A percentile compares a stretch with the other conserved stretches of the same genome.
Conservation (phyloP, 2,113 vertebrate genomes). For the Regulus satrapa region DNA sequence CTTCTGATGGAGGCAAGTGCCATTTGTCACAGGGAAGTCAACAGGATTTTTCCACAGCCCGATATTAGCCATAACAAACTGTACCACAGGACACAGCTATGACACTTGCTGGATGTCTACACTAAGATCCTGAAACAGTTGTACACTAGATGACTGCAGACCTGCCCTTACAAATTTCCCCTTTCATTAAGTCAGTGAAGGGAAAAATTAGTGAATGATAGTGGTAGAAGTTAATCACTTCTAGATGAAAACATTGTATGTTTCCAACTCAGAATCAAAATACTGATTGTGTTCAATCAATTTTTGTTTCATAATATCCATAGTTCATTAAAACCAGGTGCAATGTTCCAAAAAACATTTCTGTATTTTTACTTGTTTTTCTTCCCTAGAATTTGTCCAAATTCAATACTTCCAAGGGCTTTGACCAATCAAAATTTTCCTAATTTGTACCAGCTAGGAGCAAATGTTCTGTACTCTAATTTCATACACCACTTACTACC, state of each 20-base stretch:
- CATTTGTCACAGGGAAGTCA: not conserved
- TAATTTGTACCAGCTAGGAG: not conserved
- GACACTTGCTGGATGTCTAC: not conserved
- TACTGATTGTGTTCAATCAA: not conserved
- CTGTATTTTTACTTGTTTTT: not conserved
- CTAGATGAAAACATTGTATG: not conserved
- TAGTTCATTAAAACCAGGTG: not conserved
- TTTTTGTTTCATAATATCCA: not conserved
- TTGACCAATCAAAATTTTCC: not conserved
- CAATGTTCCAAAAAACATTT: not conserved
- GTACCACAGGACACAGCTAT: not conserved
- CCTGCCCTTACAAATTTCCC: not conserved
- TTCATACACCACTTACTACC: slow-evolving; percentile 46
- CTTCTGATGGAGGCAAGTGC: not conserved
- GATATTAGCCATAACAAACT: not conserved
- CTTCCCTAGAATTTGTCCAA: not conserved
- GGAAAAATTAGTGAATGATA: not conserved
- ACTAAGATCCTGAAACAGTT: not conserved
- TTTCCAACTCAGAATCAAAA: not conserved
- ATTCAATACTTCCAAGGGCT: not conserved
- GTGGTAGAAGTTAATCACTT: not conserved
- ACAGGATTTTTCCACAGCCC: not conserved
- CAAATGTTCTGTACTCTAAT: slow-evolving; percentile 30
- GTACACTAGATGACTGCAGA: not conserved
- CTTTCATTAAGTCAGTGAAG: not conserved